phyloP scores from a whole-genome alignment of 1,140 invertebrate genomes.

The Heliconius eleuchia region DNA sequence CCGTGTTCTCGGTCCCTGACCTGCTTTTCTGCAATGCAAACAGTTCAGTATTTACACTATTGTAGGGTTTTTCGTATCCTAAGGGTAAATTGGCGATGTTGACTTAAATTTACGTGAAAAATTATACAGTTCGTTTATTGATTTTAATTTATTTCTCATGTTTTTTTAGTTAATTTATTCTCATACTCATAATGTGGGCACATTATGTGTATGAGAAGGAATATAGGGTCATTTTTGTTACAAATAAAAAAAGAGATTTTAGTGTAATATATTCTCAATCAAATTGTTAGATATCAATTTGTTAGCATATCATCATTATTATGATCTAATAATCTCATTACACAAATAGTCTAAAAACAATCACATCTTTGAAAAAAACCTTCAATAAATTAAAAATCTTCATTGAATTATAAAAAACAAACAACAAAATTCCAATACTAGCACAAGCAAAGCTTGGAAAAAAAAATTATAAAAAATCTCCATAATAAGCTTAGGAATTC shows the following conservation, averaged over 20 bases:
- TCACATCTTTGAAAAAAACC: neutral
- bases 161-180: no score
- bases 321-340: conserved; percentile 5
- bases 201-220: no score
- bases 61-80: conserved; percentile 33
- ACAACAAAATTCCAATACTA: neutral
- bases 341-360: neutral
- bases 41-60: conserved; percentile 32
- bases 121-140: no score
- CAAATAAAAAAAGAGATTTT: neutral
- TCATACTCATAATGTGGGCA: no score
- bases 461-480: conserved; percentile 20
- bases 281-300: no score
- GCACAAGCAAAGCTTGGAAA: neutral
- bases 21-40: conserved; percentile 34
- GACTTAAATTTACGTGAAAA: neutral
- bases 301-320: no score
- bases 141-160: no score
- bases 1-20: conserved; percentile 35
- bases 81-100: conserved; percentile 18
- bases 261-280: no score
- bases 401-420: neutral
- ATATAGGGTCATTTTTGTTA: no score
- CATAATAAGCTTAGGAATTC: conserved; percentile 21
- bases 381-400: neutral